Evolutionary conservation across 2,797 vertebrate genomes (phyloP), one percentile per base, ranked within the genome.

Genomic region (Chloroceryle amazona): DNA sequence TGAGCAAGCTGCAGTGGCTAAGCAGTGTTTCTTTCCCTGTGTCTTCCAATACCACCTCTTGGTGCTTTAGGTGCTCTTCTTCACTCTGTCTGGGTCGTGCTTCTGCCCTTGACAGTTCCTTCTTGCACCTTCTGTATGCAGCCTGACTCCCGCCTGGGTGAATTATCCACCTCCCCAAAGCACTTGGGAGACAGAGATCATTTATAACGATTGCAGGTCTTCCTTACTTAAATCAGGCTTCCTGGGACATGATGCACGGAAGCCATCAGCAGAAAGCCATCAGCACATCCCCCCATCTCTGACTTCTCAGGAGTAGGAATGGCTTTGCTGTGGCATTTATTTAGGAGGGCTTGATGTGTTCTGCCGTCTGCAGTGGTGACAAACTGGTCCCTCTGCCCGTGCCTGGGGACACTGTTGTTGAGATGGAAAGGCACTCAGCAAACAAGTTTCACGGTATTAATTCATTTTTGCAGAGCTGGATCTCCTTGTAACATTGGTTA

Each of bases 21-120:
- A 44, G 46, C 1, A 0, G 46, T 17, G 22, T 29, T 52, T 66
- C 47, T 26, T 52, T 58, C 51, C 22, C 21, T 0, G 1, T 23
- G 49, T 73, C 31, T 79, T 49, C 55, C 29, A 26, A 9, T 26
- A 33, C 26, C 3, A 3, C 29, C 22, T 62, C 44, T 29, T 23
- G 49, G 31, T 68, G 26, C 33, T 63, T 52, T 41, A 46, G 49
- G 29, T 37, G 26, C 31, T 44, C 49, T 54, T 66, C n/a, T 47
- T 72, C 25, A 10, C 37, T 44, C 44, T 65, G 18, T 47, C 62
- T 62, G 41, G 21, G 21, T 28, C 46, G 22, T 58, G n/a, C 44
- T 62, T 78, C 65, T 54, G 28, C 29, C 37, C 28, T 52, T 57
- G 42, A 66, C 72, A 22, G 42, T 51, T 81, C 47, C 10, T 33